Percentiles rank a stretch among this genome's conserved stretches.
Evolutionary conservation across 35 echinoderm and acorn worm species (phyloP).

Genomic region (Anneissia japonica): DNA sequence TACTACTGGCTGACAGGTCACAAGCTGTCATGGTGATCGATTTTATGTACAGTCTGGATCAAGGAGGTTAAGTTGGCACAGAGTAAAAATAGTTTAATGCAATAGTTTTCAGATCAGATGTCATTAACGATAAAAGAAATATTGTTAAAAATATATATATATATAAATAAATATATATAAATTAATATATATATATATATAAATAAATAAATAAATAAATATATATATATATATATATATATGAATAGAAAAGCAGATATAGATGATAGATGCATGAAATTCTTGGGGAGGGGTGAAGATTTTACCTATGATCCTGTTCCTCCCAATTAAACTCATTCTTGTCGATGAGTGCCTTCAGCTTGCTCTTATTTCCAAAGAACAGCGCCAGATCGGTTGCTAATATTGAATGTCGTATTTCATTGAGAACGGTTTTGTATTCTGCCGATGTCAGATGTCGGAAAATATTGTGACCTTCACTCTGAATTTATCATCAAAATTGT

Average conservation of each 20-base stretch:
- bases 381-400: conserved; percentile 89
- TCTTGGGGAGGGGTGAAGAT: too few relatives aligned
- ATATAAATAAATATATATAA: too few relatives aligned
- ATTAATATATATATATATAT: too few relatives aligned
- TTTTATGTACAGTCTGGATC: conserved; percentile 55
- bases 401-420: conserved; percentile 87
- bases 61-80: not conserved
- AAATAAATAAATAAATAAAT: too few relatives aligned
- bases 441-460: conserved; percentile 89
- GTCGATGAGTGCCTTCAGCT: conserved; percentile 65
- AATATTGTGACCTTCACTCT: conserved; percentile 98
- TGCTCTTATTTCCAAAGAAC: conserved; percentile 97
- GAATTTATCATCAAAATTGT: not conserved
- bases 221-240: too few relatives aligned
- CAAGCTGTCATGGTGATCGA: conserved; percentile 89
- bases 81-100: not conserved
- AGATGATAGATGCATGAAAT: too few relatives aligned
- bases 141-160: too few relatives aligned
- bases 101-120: too few relatives aligned
- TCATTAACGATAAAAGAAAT: too few relatives aligned
- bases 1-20: conserved; percentile 90
- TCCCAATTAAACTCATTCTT: conserved; percentile 66
- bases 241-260: too few relatives aligned
- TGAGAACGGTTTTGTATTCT: conserved; percentile 89
- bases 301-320: conserved; percentile 84